phyloP scores from a whole-genome alignment of 2,797 vertebrate genomes.

The Artibeus jamaicensis region DNA sequence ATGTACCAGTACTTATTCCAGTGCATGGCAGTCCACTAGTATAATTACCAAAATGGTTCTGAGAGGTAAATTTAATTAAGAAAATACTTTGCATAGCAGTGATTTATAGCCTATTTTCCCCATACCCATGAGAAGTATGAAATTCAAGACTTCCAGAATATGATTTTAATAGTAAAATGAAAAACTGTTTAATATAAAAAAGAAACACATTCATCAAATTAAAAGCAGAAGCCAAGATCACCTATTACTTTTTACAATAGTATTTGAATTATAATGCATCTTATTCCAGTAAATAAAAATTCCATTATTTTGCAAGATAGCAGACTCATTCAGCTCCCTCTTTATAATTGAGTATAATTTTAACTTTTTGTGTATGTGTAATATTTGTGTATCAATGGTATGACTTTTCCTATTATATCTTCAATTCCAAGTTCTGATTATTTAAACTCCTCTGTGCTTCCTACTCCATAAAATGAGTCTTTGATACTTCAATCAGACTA shows the following conservation, averaged over 20 bases:
- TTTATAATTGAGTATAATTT: neutral
- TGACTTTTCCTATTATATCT: neutral
- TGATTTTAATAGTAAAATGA: slow-evolving; percentile 21
- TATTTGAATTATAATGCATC: slow-evolving; percentile 20
- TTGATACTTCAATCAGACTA: slow-evolving; percentile 24
- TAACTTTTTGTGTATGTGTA: neutral
- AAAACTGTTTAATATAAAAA: neutral
- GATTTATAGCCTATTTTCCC: slow-evolving; percentile 45
- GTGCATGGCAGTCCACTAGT: slow-evolving; percentile 1
- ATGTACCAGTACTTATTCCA: neutral
- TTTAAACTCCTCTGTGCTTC: slow-evolving; percentile 3
- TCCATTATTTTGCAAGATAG: neutral
- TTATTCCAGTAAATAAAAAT: neutral
- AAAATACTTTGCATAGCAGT: slow-evolving; percentile 44
- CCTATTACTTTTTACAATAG: neutral
- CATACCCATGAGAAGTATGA: neutral
- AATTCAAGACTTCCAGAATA: neutral
- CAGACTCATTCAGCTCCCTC: neutral
- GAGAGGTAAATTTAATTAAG: slow-evolving; percentile 61
- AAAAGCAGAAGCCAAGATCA: slow-evolving; percentile 6
- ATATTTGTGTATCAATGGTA: slow-evolving; percentile 18
- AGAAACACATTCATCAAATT: neutral
- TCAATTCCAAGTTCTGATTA: slow-evolving; percentile 28
- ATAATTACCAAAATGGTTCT: slow-evolving; percentile 44
- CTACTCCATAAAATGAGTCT: slow-evolving; percentile 26